Evolutionary conservation across 1,140 invertebrate species (phyloP).

Genomic region (Drosophila elegans): DNA sequence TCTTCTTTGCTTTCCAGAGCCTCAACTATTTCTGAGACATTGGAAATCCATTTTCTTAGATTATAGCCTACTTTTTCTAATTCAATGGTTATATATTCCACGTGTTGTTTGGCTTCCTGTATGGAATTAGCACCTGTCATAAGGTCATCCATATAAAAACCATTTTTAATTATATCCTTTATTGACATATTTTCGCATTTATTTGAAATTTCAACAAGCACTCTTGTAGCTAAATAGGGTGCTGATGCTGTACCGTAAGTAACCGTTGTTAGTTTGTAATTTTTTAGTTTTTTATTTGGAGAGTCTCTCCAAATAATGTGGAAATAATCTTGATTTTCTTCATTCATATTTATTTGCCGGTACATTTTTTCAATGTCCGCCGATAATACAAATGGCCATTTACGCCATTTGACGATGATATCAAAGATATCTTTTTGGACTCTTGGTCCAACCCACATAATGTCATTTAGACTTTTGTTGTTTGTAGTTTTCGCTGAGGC

Average conservation of each 20-base stretch:
- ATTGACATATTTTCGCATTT: not conserved
- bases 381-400: not conserved
- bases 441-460: no score
- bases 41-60: no score
- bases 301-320: not conserved
- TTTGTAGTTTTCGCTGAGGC: no score
- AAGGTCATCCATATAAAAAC: not conserved
- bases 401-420: not conserved
- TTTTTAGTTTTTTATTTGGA: not conserved
- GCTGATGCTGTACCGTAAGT: conserved; percentile 1
- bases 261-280: not conserved
- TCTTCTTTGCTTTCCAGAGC: no score
- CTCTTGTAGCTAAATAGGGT: not conserved
- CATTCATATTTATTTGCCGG: not conserved
- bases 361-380: not conserved
- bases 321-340: not conserved
- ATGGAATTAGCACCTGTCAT: not conserved
- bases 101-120: no score
- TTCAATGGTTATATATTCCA: no score
- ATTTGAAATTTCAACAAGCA: conserved; percentile 7
- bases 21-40: no score
- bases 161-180: conserved; percentile 1
- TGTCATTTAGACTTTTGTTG: no score
- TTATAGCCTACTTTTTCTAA: no score
- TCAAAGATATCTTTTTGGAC: no score